Base-by-base conservation (phyloP, 2,888 invertebrate species). In the Limnephilus rhombicus region DNA sequence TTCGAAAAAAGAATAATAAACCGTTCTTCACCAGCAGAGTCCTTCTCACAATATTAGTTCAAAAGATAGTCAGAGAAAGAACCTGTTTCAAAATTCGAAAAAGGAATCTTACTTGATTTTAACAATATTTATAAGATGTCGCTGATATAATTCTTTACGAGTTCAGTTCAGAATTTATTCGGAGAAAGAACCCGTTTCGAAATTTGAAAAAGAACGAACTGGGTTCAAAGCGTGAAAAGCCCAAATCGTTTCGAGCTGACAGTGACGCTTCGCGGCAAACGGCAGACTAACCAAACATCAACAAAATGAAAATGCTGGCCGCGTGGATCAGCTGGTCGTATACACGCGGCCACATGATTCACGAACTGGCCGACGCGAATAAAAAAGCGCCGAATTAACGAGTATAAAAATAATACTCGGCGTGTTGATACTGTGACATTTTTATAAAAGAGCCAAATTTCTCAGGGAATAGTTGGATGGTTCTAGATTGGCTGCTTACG, bases 321-420 rank as follows among this genome's bases (percentile, higher is more conserved):
- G 45, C 86, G 49, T 49, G 86, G 49, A 86, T 86, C 86, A 86
- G 86, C 86, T 29, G 86, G n/a, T 86, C 86, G 49, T 45, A 49
- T 49, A 45, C 86, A n/a, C 86, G 45, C 24, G n/a, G n/a, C 86
- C 15, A 11, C 45, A 24, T n/a, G 86, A 45, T n/a, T 13, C 24
- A 29, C 45, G 13, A 24, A 68, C 24, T n/a, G n/a, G 86, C 86
- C 24, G 13, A 45, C 45, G 29, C 45, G 13, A 45, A 7, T 29
- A 37, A 86, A 86, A 86, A 86, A 18, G 3, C 15, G 0, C 45
- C n/a, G 86, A 45, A 24, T 5, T 12, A 49, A 24, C 3, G n/a
- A 13, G 29, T 7, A 13, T 15, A n/a, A 15, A 24, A 41, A 34
- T n/a, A 83, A 15, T 34, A 3, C 24, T 24, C 11, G 7, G 18